These are phyloP conservation scores for Drosophila willistoni DNA, from an alignment of 1,140 invertebrate species.

Conservation along the genomic window DNA sequence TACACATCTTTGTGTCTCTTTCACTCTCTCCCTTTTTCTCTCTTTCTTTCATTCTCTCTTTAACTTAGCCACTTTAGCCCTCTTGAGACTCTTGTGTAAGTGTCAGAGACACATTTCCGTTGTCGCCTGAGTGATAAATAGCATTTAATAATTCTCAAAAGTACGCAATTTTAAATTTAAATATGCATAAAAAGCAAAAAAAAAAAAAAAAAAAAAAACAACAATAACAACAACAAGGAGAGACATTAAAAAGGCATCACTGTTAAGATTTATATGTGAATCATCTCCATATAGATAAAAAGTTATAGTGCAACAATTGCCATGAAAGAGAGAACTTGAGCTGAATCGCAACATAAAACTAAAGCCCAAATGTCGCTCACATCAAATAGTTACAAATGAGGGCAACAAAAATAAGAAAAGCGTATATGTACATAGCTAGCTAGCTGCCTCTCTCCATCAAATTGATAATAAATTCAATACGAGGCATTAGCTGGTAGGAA, in stretches of 20 bases:
- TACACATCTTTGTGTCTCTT: not conserved
- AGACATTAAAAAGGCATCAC: conserved; percentile 40
- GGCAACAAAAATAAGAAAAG: conserved; percentile 23
- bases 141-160: conserved; percentile 61
- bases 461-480: conserved; percentile 60
- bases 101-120: conserved; percentile 64
- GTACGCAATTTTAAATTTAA: conserved; percentile 17
- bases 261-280: conserved; percentile 3
- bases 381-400: conserved; percentile 42
- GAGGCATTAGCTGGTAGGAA: conserved; percentile 28
- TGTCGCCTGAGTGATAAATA: conserved; percentile 65
- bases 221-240: not conserved
- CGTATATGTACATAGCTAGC: not conserved
- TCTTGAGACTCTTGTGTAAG: conserved; percentile 45
- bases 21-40: not conserved
- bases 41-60: not conserved
- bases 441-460: conserved; percentile 31
- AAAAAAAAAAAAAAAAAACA: too few species aligned
- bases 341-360: conserved; percentile 38
- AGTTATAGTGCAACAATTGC: conserved; percentile 14
- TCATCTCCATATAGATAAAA: conserved; percentile 30
- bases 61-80: conserved; percentile 9
- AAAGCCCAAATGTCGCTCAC: conserved; percentile 7
- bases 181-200: conserved; percentile 9
- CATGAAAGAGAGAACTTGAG: not conserved